A percentile compares a stretch with the other conserved stretches of the same genome.
These are phyloP conservation scores for Macrosoma leucophasiata DNA, from an alignment of 2,888 invertebrate genomes.

Conservation along the genomic window DNA sequence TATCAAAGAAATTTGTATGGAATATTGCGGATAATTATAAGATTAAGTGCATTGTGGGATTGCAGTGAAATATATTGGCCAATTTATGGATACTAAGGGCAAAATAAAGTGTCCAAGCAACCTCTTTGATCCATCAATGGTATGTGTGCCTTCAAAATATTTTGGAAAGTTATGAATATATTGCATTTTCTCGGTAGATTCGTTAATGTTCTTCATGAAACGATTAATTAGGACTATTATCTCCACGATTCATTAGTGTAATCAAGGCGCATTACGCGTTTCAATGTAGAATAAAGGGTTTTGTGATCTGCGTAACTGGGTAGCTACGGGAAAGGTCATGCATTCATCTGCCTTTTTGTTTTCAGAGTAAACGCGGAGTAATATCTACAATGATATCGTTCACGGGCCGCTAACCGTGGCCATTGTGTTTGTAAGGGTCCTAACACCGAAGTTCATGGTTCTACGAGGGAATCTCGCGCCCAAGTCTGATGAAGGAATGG, in stretches of 20 bases:
- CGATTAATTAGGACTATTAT: conserved; percentile 3
- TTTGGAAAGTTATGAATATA: conserved; percentile 71
- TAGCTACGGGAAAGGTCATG: conserved; percentile 74
- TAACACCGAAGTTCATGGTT: conserved; percentile 73
- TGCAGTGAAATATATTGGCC: conserved; percentile 47
- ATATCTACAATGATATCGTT: conserved; percentile 12
- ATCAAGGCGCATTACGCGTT: not conserved
- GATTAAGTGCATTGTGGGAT: conserved; percentile 46
- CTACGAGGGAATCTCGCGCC: conserved; percentile 73
- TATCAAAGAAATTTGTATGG: conserved; percentile 42
- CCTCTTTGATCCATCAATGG: conserved; percentile 58
- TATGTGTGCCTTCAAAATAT: conserved; percentile 77
- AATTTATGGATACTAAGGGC: conserved; percentile 53
- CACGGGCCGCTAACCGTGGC: conserved; percentile 17
- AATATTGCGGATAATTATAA: conserved; percentile 53
- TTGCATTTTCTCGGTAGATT: conserved; percentile 25
- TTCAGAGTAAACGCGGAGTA: conserved; percentile 41
- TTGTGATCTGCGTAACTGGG: conserved; percentile 74
- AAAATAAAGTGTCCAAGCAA: conserved; percentile 49
- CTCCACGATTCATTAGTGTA: not conserved
- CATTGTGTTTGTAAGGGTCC: conserved; percentile 21
- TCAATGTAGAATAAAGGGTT: conserved; percentile 43
- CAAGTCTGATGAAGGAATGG: conserved; percentile 78
- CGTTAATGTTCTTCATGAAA: conserved; percentile 14
- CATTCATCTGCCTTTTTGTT: conserved; percentile 60